A percentile compares a stretch with the other conserved stretches of the same genome.
These are phyloP conservation scores for Ginglymostoma cirratum DNA, from an alignment of 2,113 vertebrate species.

Conservation along the genomic window DNA sequence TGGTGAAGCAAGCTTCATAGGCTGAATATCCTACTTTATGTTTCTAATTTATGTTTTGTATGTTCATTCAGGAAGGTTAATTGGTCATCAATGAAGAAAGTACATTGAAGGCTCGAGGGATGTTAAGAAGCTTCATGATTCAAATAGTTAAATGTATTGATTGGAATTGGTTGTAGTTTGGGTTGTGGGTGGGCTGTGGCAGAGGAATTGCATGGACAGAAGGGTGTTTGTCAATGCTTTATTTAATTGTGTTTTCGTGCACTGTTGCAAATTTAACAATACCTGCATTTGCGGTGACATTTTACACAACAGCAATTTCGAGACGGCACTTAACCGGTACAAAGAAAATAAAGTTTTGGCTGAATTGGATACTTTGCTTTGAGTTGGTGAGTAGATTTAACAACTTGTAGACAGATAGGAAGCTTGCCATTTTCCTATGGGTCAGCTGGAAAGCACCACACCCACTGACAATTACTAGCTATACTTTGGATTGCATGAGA, in stretches of 20 bases:
- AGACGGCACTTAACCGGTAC: background rate
- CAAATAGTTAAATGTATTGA: background rate
- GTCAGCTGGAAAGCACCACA: background rate
- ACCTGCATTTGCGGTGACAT: background rate
- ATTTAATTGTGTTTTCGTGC: background rate
- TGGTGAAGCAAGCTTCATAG: too few relatives aligned
- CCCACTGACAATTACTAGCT: background rate
- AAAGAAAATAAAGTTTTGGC: background rate
- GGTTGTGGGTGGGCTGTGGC: background rate
- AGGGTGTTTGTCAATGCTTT: background rate
- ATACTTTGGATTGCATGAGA: background rate
- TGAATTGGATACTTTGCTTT: background rate
- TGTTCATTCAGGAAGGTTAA: background rate
- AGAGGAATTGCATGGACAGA: background rate
- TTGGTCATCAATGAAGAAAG: background rate
- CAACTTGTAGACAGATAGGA: background rate
- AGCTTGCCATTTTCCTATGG: background rate
- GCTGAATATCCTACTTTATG: too few relatives aligned
- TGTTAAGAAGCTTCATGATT: background rate
- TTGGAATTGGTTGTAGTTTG: background rate
- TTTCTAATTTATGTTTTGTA: too few relatives aligned
- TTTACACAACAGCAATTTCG: background rate
- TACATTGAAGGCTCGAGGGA: background rate
- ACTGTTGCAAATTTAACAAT: background rate
- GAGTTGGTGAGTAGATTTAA: background rate